Evolutionary conservation across 2,113 vertebrate species (phyloP), one percentile per base, ranked within the genome.

Genomic region (Phalacrocorax pelagicus): DNA sequence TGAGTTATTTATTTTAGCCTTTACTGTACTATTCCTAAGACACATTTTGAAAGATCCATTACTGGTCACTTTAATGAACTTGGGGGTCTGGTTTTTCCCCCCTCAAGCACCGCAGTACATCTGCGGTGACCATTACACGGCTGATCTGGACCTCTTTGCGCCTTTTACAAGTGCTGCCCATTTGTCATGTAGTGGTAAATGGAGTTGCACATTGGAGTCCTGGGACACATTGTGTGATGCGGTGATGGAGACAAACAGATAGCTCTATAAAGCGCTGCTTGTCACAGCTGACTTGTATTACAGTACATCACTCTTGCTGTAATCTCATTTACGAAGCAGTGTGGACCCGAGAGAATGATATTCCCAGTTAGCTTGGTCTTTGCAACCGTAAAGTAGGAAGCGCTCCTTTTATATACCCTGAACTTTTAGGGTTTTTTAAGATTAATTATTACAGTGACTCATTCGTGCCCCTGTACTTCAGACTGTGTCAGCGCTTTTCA

Each of bases 21-120:
- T 98, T 98, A 96, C 98, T 98, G 98, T 97, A 97, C 97, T 98
- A 98, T 98, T 99, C 99, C 99, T 99, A 94, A 98, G 99, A 98
- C 98, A 81, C 97, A 88, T 98, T 99, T 98, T 98, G 99, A 98
- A 96, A 98, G 99, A 98, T 95, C 98, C 95, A 98, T 97, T 99
- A 98, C 98, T 97, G 99, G 99, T 99, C 98, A 98, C 98, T 96
- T 98, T 99, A 99, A 99, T 99, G 99, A 99, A 98, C 96, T 78
- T 94, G 98, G 97, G 97, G 97, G 97, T 94, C 93, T 95, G 97
- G 74, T 67, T 81, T 86, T 78, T 80, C 93, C 98, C 98, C 98
- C 98, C 98, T 98, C 98, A 92, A 98, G 99, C 98, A 96, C 95
- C 97, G 47, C 89, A 90, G 97, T 98, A 69, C 98, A 98, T 98